A percentile compares a stretch with the other conserved stretches of the same genome.
Conservation (phyloP, 2,113 vertebrate genomes). For the Chloropsis hardwickii region DNA sequence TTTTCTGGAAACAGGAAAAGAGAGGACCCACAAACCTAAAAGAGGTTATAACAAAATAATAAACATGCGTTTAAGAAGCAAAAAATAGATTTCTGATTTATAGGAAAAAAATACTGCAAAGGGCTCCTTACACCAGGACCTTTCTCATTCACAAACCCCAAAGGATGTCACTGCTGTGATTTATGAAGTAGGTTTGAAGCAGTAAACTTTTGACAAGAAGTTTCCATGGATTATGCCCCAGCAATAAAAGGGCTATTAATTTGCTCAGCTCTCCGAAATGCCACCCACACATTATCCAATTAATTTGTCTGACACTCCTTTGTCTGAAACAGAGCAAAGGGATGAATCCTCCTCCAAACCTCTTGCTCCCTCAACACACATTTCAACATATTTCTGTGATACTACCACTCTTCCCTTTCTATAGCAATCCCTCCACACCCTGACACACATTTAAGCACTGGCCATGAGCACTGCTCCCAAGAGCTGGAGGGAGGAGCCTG, state of each 20-base stretch:
- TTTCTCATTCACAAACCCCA: neutral
- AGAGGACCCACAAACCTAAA: neutral
- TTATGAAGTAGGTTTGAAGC: neutral
- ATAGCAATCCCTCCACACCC: neutral
- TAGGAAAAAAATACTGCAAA: neutral
- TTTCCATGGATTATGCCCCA: neutral
- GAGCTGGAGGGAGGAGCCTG: neutral
- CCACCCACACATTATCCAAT: neutral
- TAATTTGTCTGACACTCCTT: neutral
- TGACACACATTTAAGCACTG: neutral
- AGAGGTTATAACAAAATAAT: neutral
- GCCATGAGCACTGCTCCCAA: neutral
- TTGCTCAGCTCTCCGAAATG: neutral
- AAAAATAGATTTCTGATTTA: neutral
- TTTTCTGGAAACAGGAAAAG: neutral
- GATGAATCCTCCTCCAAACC: neutral
- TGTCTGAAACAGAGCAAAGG: neutral
- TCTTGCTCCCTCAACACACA: neutral
- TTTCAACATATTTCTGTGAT: neutral
- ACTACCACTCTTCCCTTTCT: rapidly evolving
- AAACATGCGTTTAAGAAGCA: neutral
- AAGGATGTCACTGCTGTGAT: neutral
- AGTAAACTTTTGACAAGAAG: neutral
- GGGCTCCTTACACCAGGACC: neutral
- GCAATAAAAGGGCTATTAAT: neutral